phyloP scores from a whole-genome alignment of 2,888 invertebrate genomes.

The Hypomecis punctinalis region DNA sequence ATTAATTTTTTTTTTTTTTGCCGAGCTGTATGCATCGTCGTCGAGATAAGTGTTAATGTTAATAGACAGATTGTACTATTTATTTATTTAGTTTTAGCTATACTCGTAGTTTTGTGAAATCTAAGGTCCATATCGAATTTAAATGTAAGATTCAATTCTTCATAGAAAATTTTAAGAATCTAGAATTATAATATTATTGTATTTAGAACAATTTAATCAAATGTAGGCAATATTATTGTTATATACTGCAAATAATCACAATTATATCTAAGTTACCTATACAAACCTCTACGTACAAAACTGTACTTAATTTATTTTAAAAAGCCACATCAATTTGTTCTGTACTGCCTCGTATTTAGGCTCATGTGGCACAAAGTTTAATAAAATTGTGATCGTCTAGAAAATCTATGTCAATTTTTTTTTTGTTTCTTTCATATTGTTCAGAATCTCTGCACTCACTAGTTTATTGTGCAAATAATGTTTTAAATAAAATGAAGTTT shows the following conservation, averaged over 20 bases:
- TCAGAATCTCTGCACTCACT: constrained; percentile 66
- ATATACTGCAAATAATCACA: constrained; percentile 9
- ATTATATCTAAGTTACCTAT: constrained; percentile 37
- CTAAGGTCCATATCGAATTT: constrained; percentile 29
- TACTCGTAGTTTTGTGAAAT: not conserved
- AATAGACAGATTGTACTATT: no score
- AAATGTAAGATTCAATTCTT: constrained; percentile 1
- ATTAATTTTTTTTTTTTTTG: no score
- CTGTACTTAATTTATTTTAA: constrained; percentile 53
- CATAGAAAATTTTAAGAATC: not conserved
- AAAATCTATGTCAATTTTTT: constrained; percentile 44
- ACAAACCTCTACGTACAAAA: constrained; percentile 48
- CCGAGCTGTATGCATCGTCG: no score
- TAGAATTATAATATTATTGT: constrained; percentile 12
- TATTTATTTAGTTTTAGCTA: no score
- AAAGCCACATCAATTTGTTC: constrained; percentile 40
- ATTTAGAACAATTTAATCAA: constrained; percentile 17
- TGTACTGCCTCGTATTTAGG: constrained; percentile 37
- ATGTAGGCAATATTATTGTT: constrained; percentile 16
- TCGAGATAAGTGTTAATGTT: no score
- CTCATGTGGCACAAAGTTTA: constrained; percentile 43
- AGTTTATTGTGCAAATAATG: constrained; percentile 62
- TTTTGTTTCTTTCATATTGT: constrained; percentile 52
- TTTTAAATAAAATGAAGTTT: constrained; percentile 51
- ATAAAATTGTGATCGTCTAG: constrained; percentile 50